Base-by-base conservation (phyloP, 2,888 invertebrate genomes). In the Eledona agricola region DNA sequence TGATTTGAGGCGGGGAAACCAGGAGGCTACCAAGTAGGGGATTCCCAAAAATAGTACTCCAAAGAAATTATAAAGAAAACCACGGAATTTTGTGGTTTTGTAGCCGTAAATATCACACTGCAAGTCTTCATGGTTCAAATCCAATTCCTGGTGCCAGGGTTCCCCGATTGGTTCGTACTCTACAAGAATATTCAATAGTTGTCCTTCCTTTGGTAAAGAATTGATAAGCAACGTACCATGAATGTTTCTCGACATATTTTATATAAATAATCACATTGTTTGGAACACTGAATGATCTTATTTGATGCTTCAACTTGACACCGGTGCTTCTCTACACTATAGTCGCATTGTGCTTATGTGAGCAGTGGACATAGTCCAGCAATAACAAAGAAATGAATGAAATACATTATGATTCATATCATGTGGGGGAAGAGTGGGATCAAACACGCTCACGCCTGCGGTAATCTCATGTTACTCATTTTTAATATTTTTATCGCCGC, bases 21-120 rank as follows among this genome's bases (percentile, higher is more conserved):
- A 83, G 57, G 77, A 77, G 53, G 80, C 73, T 51, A 80, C 71
- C 62, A 84, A 77, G 67, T 82, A 82, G 26, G 84, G 84, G 60
- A 84, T 66, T 37, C 83, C 83, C 63, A 81, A 74, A 60, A 81
- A 72, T 59, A 80, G 63, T 55, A 81, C 69, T 63, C 80, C 78
- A 59, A 81, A 59, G 23, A 77, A 64, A 69, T 83, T 80, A 71
- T 81, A 84, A 26, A 83, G 53, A 49, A 75, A 60, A 7, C 28
- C 17, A 3, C 37, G 9, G n/a, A 4, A 6, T 1, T 10, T 5
- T 11, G 28, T 47, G 2, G 1, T 11, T 17, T 25, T 25, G 11
- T 20, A 47, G 5, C 47, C 37, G 7, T 35, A 19, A 19, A 47
- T 10, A 4, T 47, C 25, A 19, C 35, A 35, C 2, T 20, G 17